A percentile compares a stretch with the other conserved stretches of the same genome.
These are phyloP conservation scores for Porphyrio hochstetteri DNA, from an alignment of 2,113 vertebrate genomes.

Conservation along the genomic window DNA sequence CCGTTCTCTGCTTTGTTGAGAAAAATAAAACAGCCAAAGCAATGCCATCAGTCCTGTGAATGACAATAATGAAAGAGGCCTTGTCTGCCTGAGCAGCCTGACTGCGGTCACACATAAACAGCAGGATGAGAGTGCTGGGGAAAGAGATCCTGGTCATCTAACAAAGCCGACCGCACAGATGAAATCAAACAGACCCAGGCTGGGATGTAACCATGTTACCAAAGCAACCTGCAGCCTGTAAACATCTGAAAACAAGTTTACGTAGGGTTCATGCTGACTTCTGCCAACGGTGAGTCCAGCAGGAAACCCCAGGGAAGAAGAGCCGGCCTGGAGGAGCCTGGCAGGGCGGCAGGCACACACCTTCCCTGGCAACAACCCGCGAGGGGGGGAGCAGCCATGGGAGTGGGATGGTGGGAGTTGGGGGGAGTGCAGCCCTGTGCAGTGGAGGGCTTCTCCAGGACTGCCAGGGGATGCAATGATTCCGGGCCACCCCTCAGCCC, in stretches of 20 bases:
- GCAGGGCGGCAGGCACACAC: neutral
- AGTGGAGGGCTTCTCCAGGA: neutral
- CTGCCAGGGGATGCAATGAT: neutral
- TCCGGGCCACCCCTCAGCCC: neutral
- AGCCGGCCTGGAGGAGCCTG: neutral
- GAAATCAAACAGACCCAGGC: neutral
- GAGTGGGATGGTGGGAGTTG: too few relatives aligned
- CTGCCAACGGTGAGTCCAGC: neutral
- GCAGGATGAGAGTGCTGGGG: neutral
- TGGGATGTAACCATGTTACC: neutral
- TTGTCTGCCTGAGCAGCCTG: neutral
- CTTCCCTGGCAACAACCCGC: neutral
- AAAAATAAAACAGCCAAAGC: neutral
- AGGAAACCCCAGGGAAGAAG: rapidly evolving
- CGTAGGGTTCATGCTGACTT: rapidly evolving
- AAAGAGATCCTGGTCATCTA: neutral
- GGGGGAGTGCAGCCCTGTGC: rapidly evolving
- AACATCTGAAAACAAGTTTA: neutral
- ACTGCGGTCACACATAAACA: neutral
- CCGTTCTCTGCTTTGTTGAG: neutral
- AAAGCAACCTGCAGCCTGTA: neutral
- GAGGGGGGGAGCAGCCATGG: rapidly evolving
- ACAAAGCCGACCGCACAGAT: rapidly evolving
- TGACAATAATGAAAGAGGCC: neutral
- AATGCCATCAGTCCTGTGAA: neutral